Evolutionary conservation across 2,797 vertebrate genomes (phyloP).

Genomic region (Glossophaga mutica): DNA sequence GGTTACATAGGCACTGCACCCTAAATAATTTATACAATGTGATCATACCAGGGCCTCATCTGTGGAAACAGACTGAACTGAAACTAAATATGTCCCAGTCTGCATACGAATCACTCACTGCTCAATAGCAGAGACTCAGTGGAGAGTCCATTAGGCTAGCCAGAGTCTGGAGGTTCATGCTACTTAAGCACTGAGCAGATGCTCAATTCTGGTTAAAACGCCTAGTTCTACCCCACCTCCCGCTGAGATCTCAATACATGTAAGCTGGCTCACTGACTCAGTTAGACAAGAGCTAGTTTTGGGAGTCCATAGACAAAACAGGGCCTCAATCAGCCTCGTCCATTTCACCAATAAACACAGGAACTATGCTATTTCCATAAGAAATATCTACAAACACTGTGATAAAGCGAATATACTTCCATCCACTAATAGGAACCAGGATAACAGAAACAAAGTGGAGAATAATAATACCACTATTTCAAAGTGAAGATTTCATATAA

Average conservation of each 20-base stretch:
- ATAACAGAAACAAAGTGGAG: background rate
- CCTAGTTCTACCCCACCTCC: background rate
- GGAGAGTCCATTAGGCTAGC: constrained; percentile 69
- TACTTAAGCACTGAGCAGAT: constrained; percentile 69
- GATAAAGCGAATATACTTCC: background rate
- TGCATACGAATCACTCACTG: constrained; percentile 75
- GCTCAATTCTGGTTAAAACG: constrained; percentile 70
- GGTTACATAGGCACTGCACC: constrained; percentile 77
- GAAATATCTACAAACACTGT: background rate
- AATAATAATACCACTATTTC: background rate
- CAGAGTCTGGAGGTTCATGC: background rate
- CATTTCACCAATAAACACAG: background rate
- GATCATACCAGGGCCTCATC: constrained; percentile 80
- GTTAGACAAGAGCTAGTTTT: constrained; percentile 25
- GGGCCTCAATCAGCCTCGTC: background rate
- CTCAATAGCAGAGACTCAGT: constrained; percentile 71
- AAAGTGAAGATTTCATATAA: background rate
- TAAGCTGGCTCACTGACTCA: constrained; percentile 50
- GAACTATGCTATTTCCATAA: background rate
- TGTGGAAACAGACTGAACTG: constrained; percentile 78
- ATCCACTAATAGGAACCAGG: background rate
- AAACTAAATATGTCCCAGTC: constrained; percentile 81
- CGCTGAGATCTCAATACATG: constrained; percentile 30
- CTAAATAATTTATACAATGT: constrained; percentile 82
- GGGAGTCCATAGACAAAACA: constrained; percentile 8